These are phyloP conservation scores for Heliconius congener DNA, from an alignment of 1,140 invertebrate genomes.

Conservation along the genomic window DNA sequence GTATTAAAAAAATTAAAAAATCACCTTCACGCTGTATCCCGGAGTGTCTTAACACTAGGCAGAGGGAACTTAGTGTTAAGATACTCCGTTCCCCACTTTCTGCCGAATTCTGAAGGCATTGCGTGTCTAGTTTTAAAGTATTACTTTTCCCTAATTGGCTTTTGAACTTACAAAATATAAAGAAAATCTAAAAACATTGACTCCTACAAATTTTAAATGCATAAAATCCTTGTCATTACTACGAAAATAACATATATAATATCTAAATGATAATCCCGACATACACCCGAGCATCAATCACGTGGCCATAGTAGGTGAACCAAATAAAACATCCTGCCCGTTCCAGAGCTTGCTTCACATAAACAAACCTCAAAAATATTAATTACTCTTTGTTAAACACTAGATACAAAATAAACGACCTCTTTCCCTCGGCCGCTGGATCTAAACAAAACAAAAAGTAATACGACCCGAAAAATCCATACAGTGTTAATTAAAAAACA, in stretches of 20 bases:
- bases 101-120: too few species aligned
- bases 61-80: too few species aligned
- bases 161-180: neutral
- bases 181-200: neutral
- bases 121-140: too few species aligned
- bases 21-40: too few species aligned
- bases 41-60: too few species aligned
- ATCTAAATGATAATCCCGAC: neutral
- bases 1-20: too few species aligned
- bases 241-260: neutral
- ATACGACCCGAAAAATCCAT: constrained; percentile 15
- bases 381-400: constrained; percentile 15
- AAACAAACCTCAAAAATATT: constrained; percentile 14
- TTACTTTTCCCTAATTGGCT: too few species aligned
- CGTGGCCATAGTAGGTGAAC: neutral
- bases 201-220: neutral
- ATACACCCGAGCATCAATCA: neutral
- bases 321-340: constrained; percentile 7
- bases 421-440: constrained; percentile 6
- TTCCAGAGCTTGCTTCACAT: constrained; percentile 4
- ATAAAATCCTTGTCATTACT: neutral
- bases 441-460: constrained; percentile 20
- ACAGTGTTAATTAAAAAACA: constrained; percentile 15
- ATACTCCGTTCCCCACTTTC: too few species aligned
- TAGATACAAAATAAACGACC: constrained; percentile 36